Percentiles rank a stretch among this genome's conserved stretches.
phyloP scores from a whole-genome alignment of 2,888 invertebrate genomes.

The Habrosyne pyritoides region DNA sequence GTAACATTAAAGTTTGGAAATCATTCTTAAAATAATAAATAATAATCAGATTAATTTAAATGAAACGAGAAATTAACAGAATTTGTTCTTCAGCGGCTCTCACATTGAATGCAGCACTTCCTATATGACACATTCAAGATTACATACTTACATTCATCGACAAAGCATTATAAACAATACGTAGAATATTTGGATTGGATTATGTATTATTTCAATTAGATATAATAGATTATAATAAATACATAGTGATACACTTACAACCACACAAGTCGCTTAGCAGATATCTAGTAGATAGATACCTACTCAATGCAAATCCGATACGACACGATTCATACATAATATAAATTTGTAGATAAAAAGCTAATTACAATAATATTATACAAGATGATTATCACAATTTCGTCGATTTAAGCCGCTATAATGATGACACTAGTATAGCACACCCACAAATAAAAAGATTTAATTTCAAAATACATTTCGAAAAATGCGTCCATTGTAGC shows the following conservation, averaged over 20 bases:
- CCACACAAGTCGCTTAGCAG: neutral
- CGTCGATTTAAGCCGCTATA: constrained; percentile 34
- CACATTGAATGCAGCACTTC: constrained; percentile 16
- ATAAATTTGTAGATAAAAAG: neutral
- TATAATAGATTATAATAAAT: neutral
- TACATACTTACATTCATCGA: neutral
- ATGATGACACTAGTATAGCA: constrained; percentile 41
- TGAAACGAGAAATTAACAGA: constrained; percentile 24
- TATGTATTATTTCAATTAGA: neutral
- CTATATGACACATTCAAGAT: neutral
- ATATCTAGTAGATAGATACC: neutral
- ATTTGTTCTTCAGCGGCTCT: constrained; percentile 20
- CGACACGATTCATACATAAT: neutral
- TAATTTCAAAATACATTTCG: constrained; percentile 1
- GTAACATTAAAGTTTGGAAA: constrained; percentile 43
- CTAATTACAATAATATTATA: neutral
- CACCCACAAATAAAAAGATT: constrained; percentile 20
- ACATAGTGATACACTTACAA: neutral
- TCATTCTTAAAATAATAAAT: constrained; percentile 14
- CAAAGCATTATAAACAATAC: neutral
- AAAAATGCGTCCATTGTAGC: neutral
- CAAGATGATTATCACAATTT: constrained; percentile 40
- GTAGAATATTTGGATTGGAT: neutral
- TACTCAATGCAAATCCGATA: constrained; percentile 5
- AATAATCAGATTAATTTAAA: constrained; percentile 28